These are phyloP conservation scores for Tenthredo distinguenda DNA, from an alignment of 2,888 invertebrate genomes.

Conservation along the genomic window DNA sequence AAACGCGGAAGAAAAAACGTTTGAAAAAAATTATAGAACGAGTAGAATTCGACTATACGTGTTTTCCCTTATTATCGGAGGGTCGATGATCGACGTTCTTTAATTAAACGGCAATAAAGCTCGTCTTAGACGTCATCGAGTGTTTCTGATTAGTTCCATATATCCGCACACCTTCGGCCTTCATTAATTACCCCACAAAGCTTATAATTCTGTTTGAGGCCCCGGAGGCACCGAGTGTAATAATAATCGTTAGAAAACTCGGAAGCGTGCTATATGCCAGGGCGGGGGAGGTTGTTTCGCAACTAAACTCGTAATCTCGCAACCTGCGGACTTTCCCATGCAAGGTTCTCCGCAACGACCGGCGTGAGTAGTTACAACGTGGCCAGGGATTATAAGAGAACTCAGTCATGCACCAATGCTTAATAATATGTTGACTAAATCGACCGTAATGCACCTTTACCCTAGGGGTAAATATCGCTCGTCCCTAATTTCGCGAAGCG, in stretches of 20 bases:
- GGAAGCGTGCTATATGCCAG: slow-evolving; percentile 20
- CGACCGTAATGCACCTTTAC: slow-evolving; percentile 44
- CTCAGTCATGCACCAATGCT: slow-evolving; percentile 67
- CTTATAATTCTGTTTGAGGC: slow-evolving; percentile 20
- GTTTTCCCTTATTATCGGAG: too few relatives aligned
- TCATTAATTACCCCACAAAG: slow-evolving; percentile 33
- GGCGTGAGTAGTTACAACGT: slow-evolving; percentile 10
- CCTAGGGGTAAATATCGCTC: neutral
- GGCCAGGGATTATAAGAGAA: slow-evolving; percentile 59
- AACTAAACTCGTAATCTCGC: slow-evolving; percentile 77
- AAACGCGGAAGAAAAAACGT: slow-evolving; percentile 58
- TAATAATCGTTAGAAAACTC: slow-evolving; percentile 73
- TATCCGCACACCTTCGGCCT: neutral
- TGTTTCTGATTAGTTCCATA: neutral
- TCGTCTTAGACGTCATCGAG: neutral
- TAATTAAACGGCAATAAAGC: neutral
- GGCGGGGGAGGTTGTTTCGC: slow-evolving; percentile 69
- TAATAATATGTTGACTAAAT: slow-evolving; percentile 70
- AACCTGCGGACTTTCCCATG: slow-evolving; percentile 75
- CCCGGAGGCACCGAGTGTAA: slow-evolving; percentile 36
- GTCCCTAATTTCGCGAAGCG: neutral
- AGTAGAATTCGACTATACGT: neutral
- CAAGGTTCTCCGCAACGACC: slow-evolving; percentile 53
- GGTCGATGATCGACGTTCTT: neutral
- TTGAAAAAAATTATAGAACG: slow-evolving; percentile 1